Percentiles rank a stretch among this genome's conserved stretches.
phyloP scores from a whole-genome alignment of 2,113 vertebrate species.

The Lagopus leucura region DNA sequence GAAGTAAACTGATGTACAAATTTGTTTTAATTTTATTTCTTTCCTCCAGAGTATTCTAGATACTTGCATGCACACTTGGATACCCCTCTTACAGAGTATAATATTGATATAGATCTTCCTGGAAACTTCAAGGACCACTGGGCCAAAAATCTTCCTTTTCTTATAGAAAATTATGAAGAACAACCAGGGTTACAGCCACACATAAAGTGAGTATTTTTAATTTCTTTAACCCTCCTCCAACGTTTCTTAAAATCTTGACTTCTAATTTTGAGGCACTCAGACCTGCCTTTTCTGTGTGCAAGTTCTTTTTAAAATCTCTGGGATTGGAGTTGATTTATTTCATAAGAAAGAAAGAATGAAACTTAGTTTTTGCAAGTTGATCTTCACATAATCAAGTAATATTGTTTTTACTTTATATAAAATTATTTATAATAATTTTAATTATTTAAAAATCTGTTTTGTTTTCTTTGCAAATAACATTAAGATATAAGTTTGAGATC shows the following conservation, averaged over 20 bases:
- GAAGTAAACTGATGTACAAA: neutral
- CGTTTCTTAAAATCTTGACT: neutral
- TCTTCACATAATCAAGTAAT: neutral
- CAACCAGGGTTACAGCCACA: slow-evolving; percentile 96
- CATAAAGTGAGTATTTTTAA: slow-evolving; percentile 85
- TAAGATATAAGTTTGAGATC: neutral
- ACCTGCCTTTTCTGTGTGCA: neutral
- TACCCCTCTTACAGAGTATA: slow-evolving; percentile 92
- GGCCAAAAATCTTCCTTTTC: slow-evolving; percentile 96
- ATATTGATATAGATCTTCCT: slow-evolving; percentile 90
- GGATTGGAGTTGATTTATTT: neutral
- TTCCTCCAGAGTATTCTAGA: slow-evolving; percentile 91
- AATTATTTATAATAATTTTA: too few species aligned
- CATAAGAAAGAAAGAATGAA: neutral
- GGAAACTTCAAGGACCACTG: slow-evolving; percentile 98
- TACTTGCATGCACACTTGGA: slow-evolving; percentile 97
- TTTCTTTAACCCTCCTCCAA: neutral
- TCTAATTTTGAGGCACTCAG: neutral
- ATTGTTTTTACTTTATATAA: neutral
- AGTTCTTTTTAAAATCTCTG: neutral
- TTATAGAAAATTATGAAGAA: slow-evolving; percentile 97
- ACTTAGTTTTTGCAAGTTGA: neutral
- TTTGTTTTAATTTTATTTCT: neutral
- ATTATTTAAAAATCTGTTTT: neutral
- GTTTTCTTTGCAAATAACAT: neutral